These are phyloP conservation scores for Cassiopea xamachana DNA, from an alignment of 30 jellyfish, hydroid and myxozoan genomes.

Conservation along the genomic window DNA sequence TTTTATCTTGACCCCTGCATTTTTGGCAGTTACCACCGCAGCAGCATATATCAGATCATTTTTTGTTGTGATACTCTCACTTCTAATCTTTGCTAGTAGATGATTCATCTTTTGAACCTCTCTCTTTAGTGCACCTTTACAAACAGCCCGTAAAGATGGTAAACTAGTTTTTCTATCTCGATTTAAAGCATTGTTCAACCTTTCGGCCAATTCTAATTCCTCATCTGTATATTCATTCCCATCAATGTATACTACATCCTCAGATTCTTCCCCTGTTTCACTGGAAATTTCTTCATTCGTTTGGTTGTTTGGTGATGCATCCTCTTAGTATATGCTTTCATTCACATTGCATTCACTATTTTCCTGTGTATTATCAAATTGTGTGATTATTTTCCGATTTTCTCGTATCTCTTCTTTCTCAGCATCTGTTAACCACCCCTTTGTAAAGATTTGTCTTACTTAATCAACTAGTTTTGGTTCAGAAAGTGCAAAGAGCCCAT, in stretches of 20 bases:
- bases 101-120: slow-evolving; percentile 1
- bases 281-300: background rate
- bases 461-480: background rate
- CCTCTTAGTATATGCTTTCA: background rate
- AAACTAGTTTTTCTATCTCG: background rate
- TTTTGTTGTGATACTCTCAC: background rate
- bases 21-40: background rate
- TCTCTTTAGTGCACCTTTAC: background rate
- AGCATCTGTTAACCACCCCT: slow-evolving; percentile 5
- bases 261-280: background rate
- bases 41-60: background rate
- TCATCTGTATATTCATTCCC: slow-evolving; percentile 17
- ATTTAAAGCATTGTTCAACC: background rate
- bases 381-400: background rate
- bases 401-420: background rate
- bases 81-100: background rate
- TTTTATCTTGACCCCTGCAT: background rate
- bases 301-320: background rate
- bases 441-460: background rate
- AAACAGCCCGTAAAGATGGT: background rate
- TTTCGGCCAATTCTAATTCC: background rate
- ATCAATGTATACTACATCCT: background rate
- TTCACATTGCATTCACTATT: background rate
- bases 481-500: slow-evolving; percentile 2
- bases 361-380: background rate